phyloP scores from a whole-genome alignment of 1,140 invertebrate genomes.

The Penaeus japonicus region DNA sequence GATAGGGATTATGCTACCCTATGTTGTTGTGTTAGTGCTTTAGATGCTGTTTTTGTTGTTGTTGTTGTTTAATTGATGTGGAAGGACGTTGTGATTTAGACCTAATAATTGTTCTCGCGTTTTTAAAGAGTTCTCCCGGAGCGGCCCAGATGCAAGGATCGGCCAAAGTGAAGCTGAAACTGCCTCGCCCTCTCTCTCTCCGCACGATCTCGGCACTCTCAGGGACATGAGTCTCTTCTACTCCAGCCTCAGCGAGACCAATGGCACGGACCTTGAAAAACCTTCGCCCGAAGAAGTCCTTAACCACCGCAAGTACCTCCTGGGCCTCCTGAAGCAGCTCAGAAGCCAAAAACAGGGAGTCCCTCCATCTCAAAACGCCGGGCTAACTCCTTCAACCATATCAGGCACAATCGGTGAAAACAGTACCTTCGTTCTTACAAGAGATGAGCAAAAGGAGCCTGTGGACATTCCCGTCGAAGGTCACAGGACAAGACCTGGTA shows the following conservation, averaged over 20 bases:
- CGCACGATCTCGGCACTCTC: slow-evolving; percentile 2
- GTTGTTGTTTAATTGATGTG: too few species aligned
- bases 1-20: too few species aligned
- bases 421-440: not conserved
- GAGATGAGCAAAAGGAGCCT: not conserved
- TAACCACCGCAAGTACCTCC: slow-evolving; percentile 23
- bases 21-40: too few species aligned
- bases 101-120: too few species aligned
- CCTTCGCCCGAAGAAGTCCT: slow-evolving; percentile 17
- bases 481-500: too few species aligned
- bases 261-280: not conserved
- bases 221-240: slow-evolving; percentile 17
- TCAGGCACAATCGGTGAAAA: not conserved
- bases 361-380: not conserved
- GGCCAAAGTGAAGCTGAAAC: not conserved
- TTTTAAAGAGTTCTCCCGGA: too few species aligned
- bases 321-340: slow-evolving; percentile 21
- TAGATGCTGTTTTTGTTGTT: too few species aligned
- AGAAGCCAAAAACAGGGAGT: not conserved
- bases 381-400: not conserved
- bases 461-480: not conserved
- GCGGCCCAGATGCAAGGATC: too few species aligned
- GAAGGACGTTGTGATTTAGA: too few species aligned
- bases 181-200: not conserved
- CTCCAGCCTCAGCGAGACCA: not conserved